Percentiles rank a stretch among this genome's conserved stretches.
Evolutionary conservation across 2,113 vertebrate genomes (phyloP).

Genomic region (Oriolus oriolus): DNA sequence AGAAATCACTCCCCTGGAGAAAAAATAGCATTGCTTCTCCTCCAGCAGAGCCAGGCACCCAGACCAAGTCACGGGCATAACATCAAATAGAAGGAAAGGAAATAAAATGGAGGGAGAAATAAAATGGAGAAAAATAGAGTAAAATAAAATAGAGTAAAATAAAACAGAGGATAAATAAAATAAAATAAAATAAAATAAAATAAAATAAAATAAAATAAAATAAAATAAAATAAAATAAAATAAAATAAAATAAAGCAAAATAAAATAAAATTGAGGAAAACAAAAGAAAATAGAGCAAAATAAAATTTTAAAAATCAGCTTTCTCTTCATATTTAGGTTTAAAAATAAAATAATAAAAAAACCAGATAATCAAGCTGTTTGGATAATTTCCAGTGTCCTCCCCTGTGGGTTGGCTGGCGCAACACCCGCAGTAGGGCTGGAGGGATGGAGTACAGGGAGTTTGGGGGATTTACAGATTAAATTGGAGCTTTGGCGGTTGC

Average conservation of each 20-base stretch:
- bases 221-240: neutral
- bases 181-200: neutral
- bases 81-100: neutral
- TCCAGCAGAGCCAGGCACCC: neutral
- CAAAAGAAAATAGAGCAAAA: neutral
- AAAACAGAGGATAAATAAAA: neutral
- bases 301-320: neutral
- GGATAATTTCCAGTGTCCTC: neutral
- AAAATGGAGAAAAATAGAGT: neutral
- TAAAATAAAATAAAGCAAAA: neutral
- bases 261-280: neutral
- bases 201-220: neutral
- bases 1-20: accelerated
- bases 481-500: accelerated
- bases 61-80: neutral
- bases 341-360: neutral
- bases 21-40: neutral
- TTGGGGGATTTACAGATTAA: neutral
- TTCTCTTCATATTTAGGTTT: neutral
- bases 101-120: neutral
- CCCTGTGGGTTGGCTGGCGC: neutral
- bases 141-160: neutral
- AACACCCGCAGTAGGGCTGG: neutral
- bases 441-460: neutral
- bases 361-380: neutral